These are phyloP conservation scores for Euura lappo DNA, from an alignment of 1,140 invertebrate genomes.

Conservation along the genomic window DNA sequence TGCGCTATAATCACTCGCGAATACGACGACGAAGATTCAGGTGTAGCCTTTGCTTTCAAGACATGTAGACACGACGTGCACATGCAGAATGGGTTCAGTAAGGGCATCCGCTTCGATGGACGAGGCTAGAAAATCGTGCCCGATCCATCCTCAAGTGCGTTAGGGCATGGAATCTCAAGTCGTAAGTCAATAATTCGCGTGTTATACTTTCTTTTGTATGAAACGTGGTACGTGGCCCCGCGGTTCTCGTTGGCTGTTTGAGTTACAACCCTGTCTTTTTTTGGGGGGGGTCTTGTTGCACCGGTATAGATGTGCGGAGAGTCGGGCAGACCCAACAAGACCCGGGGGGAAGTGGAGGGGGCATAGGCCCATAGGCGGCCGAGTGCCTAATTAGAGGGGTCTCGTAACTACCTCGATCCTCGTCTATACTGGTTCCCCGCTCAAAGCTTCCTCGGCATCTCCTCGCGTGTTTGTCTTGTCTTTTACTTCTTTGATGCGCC, in stretches of 20 bases:
- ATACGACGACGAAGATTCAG: neutral
- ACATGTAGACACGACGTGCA: neutral
- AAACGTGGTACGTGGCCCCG: neutral
- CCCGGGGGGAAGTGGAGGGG: conserved; percentile 14
- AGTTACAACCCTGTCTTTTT: neutral
- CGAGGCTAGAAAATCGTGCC: neutral
- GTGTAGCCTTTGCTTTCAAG: neutral
- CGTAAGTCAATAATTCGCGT: conserved; percentile 3
- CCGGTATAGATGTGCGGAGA: conserved; percentile 35
- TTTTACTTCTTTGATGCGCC: conserved; percentile 19
- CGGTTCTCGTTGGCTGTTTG: neutral
- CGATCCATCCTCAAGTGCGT: neutral
- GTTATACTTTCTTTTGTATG: neutral
- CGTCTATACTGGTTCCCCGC: conserved; percentile 9
- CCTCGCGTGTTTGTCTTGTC: conserved; percentile 14
- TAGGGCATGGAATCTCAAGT: neutral
- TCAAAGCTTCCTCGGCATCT: conserved; percentile 9
- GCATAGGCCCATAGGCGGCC: conserved; percentile 32
- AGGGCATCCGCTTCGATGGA: neutral
- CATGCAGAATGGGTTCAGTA: neutral
- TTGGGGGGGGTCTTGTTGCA: no score
- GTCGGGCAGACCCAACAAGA: conserved; percentile 32
- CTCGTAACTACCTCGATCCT: conserved; percentile 25
- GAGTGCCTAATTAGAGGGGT: conserved; percentile 50
- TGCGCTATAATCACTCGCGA: neutral